A percentile compares a stretch with the other conserved stretches of the same genome.
Evolutionary conservation across 2,888 invertebrate genomes (phyloP).

Genomic region (Eilema sororculum): DNA sequence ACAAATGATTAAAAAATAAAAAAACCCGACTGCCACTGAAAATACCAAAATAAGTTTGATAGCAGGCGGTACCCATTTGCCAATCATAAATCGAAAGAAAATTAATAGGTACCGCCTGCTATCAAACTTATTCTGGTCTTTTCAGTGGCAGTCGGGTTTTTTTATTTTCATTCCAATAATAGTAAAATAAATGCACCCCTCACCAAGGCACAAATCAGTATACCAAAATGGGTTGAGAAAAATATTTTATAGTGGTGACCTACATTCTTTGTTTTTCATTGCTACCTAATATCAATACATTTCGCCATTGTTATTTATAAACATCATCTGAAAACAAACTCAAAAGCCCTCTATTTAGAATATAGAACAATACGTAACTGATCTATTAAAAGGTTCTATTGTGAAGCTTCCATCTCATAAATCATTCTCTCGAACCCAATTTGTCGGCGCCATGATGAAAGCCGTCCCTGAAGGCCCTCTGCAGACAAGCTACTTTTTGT

Average conservation of each 20-base stretch:
- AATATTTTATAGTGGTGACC: neutral
- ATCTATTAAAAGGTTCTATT: conserved; percentile 24
- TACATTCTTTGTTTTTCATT: no score
- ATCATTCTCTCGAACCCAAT: conserved; percentile 49
- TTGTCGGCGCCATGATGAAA: conserved; percentile 35
- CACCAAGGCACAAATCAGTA: neutral
- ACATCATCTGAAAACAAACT: neutral
- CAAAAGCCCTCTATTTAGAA: conserved; percentile 14
- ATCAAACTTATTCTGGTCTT: no score
- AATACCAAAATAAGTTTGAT: no score
- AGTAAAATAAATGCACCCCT: neutral
- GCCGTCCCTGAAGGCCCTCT: conserved; percentile 9
- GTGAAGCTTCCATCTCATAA: conserved; percentile 36
- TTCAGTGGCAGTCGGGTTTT: no score
- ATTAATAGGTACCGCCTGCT: no score
- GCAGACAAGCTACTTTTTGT: conserved; percentile 13
- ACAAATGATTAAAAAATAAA: no score
- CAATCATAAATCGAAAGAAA: no score
- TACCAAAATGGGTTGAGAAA: neutral
- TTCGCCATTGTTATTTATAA: neutral
- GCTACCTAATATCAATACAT: no score
- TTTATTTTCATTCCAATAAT: no score
- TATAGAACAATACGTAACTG: conserved; percentile 21
- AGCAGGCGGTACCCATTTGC: no score
- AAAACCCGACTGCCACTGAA: no score